Conservation (phyloP, 2,888 invertebrate species). For the Saturnia pavonia region DNA sequence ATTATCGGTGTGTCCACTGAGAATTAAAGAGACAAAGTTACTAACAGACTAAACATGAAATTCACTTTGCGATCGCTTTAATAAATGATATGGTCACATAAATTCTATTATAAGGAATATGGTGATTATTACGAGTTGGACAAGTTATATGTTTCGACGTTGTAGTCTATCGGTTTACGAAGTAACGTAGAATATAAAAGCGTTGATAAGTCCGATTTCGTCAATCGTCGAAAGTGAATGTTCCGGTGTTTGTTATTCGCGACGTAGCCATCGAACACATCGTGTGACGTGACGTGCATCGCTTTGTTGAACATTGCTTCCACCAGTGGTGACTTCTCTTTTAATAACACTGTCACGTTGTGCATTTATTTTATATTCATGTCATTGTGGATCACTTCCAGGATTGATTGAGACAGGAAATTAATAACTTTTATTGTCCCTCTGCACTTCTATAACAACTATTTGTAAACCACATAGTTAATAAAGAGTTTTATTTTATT, state of each 20-base stretch:
- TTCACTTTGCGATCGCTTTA: conserved; percentile 29
- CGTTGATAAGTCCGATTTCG: conserved; percentile 54
- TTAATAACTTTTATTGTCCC: not conserved
- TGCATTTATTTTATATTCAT: conserved; percentile 37
- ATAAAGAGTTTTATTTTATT: not conserved
- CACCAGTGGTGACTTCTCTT: conserved; percentile 30
- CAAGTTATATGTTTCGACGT: conserved; percentile 2
- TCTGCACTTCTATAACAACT: not conserved
- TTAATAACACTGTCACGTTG: conserved; percentile 38
- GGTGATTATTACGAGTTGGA: not conserved
- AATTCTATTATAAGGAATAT: conserved; percentile 17
- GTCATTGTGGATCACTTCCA: conserved; percentile 25
- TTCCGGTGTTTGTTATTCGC: conserved; percentile 74
- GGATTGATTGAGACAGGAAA: not conserved
- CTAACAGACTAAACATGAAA: conserved; percentile 42
- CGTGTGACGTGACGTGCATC: conserved; percentile 63
- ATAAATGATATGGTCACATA: not conserved
- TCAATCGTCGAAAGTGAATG: conserved; percentile 75
- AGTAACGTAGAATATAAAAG: conserved; percentile 16
- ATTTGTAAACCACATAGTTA: not conserved
- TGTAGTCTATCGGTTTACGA: conserved; percentile 15
- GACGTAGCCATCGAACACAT: conserved; percentile 40
- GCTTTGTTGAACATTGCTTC: conserved; percentile 52
- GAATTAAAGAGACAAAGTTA: conserved; percentile 16
- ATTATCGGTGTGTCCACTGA: conserved; percentile 35